Evolutionary conservation across 2,113 vertebrate species (phyloP).

Genomic region (Ceyx cyanopectus): DNA sequence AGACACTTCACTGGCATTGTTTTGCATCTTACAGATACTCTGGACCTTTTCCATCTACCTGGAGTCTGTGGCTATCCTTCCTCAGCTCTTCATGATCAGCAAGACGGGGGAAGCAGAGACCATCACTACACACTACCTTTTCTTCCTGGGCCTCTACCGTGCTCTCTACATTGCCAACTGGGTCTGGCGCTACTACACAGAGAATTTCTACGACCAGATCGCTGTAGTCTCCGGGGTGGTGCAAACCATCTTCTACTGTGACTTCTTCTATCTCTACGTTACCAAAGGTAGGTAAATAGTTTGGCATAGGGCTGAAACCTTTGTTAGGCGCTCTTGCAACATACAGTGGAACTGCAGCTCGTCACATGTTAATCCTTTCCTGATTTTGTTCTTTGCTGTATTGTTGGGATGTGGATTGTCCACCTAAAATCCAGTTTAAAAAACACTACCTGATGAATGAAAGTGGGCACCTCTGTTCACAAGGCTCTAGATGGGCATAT

Average conservation of each 20-base stretch:
- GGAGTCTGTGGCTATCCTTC: slow-evolving; percentile 95
- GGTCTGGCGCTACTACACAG: slow-evolving; percentile 94
- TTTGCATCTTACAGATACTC: slow-evolving; percentile 82
- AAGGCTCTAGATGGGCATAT: neutral
- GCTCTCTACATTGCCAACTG: slow-evolving; percentile 95
- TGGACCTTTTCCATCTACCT: slow-evolving; percentile 99
- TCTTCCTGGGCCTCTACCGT: slow-evolving; percentile 95
- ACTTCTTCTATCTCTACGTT: slow-evolving; percentile 97
- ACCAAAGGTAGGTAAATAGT: slow-evolving; percentile 85
- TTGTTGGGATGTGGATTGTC: neutral
- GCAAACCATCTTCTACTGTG: slow-evolving; percentile 98
- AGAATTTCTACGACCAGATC: slow-evolving; percentile 94
- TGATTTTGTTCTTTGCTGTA: neutral
- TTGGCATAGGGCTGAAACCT: neutral
- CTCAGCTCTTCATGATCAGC: slow-evolving; percentile 98
- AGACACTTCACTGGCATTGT: neutral
- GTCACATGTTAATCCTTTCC: accelerated
- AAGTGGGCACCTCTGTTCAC: neutral
- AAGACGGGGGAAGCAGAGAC: slow-evolving; percentile 96
- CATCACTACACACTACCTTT: slow-evolving; percentile 96
- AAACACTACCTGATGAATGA: neutral
- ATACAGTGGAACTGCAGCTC: neutral
- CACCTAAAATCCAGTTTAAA: neutral
- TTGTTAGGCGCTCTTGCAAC: neutral
- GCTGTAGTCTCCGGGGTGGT: slow-evolving; percentile 94